Evolutionary conservation across 2,797 vertebrate genomes (phyloP).

Genomic region (Poecile montanus): DNA sequence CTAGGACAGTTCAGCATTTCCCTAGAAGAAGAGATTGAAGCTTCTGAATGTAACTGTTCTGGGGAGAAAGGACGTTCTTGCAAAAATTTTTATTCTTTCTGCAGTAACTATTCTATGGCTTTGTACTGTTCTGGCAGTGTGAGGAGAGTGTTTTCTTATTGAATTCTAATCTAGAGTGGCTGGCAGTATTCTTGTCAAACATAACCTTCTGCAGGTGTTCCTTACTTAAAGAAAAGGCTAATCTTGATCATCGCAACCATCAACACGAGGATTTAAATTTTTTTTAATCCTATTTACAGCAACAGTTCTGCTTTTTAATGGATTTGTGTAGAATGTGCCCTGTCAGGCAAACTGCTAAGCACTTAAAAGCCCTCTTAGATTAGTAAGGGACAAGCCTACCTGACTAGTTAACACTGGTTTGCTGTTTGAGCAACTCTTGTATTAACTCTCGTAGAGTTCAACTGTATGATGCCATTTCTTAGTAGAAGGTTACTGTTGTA

Average conservation of each 20-base stretch:
- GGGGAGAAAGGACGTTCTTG: neutral
- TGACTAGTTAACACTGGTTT: neutral
- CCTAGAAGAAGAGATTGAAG: neutral
- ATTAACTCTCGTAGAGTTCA: neutral
- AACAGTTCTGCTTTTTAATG: neutral
- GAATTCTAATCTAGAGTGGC: neutral
- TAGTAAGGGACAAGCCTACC: neutral
- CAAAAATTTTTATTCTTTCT: neutral
- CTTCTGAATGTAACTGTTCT: neutral
- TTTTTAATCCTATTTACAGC: neutral
- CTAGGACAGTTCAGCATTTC: neutral
- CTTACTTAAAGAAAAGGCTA: neutral
- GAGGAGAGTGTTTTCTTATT: neutral
- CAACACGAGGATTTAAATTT: neutral
- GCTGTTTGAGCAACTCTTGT: neutral
- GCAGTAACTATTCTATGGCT: neutral
- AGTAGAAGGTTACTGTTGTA: neutral
- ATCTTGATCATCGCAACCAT: neutral
- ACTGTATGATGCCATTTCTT: neutral
- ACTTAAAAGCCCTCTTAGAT: neutral
- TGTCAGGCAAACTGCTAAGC: neutral
- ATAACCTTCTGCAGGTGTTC: neutral
- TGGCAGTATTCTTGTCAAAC: neutral
- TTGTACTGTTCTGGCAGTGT: neutral
- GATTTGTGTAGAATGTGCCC: neutral